These are phyloP conservation scores for Prunella fulvescens DNA, from an alignment of 2,113 vertebrate genomes.

Conservation along the genomic window DNA sequence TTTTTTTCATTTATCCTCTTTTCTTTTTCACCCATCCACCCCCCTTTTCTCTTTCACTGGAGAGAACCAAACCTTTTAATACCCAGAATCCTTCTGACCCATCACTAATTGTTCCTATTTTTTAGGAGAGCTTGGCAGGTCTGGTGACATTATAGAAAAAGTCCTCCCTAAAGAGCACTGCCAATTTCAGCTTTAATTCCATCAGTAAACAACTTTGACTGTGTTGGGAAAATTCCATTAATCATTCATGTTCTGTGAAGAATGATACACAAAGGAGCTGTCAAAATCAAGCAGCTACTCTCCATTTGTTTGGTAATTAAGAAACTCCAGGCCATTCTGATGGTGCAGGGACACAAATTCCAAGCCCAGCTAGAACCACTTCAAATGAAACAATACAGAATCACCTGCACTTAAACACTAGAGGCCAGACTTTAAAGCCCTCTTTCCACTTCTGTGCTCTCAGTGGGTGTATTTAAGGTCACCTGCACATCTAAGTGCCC, in stretches of 20 bases:
- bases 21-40: not conserved
- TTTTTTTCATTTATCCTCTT: not conserved
- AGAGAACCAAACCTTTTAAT: slow-evolving; percentile 45
- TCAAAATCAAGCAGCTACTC: slow-evolving; percentile 71
- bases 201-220: slow-evolving; percentile 79
- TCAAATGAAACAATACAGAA: slow-evolving; percentile 3
- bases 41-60: not conserved
- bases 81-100: slow-evolving; percentile 46
- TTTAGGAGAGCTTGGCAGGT: slow-evolving; percentile 70
- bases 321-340: slow-evolving; percentile 68
- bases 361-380: slow-evolving; percentile 38
- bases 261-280: slow-evolving; percentile 78
- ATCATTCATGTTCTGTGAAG: slow-evolving; percentile 79
- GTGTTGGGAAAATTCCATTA: slow-evolving; percentile 80
- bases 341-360: slow-evolving; percentile 59
- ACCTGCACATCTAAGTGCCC: not conserved
- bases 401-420: slow-evolving; percentile 25
- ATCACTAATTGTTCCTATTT: slow-evolving; percentile 70
- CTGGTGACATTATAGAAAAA: slow-evolving; percentile 68
- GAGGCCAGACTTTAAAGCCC: not conserved
- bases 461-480: not conserved
- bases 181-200: slow-evolving; percentile 78
- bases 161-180: slow-evolving; percentile 73
- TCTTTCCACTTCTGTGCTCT: not conserved
- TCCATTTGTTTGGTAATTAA: slow-evolving; percentile 80